Percentiles rank a stretch among this genome's conserved stretches.
Evolutionary conservation across 2,888 invertebrate species (phyloP).

Genomic region (Eumacrocentrus americanus): DNA sequence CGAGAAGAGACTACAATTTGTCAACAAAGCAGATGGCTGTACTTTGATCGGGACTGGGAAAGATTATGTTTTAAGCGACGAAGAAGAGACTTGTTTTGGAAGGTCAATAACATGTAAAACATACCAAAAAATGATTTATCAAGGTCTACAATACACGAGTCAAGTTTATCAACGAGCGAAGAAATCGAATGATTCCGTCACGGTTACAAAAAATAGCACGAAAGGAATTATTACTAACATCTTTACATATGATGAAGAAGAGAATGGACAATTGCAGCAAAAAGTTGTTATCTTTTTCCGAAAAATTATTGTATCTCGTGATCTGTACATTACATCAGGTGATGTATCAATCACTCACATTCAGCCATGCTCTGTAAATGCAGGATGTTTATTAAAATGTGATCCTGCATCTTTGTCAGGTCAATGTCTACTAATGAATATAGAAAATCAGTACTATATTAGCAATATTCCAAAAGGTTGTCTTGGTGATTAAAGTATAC

Average conservation of each 20-base stretch:
- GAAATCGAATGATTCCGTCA: background rate
- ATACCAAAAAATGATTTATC: background rate
- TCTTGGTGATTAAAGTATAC: background rate
- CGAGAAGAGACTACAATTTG: slow-evolving; percentile 1
- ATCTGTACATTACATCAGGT: background rate
- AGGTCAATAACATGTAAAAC: background rate
- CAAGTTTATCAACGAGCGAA: background rate
- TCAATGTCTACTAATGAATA: background rate
- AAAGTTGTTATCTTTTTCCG: background rate
- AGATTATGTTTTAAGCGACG: too few species aligned
- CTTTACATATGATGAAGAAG: background rate
- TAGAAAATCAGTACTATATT: background rate
- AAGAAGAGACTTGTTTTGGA: too few species aligned
- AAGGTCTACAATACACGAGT: background rate
- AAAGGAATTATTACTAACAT: background rate
- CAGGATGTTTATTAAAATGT: background rate
- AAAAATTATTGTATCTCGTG: background rate
- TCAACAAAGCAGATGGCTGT: background rate
- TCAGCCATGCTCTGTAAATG: too few species aligned
- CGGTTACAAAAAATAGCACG: background rate
- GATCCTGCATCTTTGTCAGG: background rate
- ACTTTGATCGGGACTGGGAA: slow-evolving; percentile 13
- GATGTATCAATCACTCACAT: background rate
- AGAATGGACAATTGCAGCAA: too few species aligned
- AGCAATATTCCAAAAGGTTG: background rate